Percentiles rank a stretch among this genome's conserved stretches.
Evolutionary conservation across 1,140 invertebrate genomes (phyloP).

Genomic region (Lordiphosa mommai): DNA sequence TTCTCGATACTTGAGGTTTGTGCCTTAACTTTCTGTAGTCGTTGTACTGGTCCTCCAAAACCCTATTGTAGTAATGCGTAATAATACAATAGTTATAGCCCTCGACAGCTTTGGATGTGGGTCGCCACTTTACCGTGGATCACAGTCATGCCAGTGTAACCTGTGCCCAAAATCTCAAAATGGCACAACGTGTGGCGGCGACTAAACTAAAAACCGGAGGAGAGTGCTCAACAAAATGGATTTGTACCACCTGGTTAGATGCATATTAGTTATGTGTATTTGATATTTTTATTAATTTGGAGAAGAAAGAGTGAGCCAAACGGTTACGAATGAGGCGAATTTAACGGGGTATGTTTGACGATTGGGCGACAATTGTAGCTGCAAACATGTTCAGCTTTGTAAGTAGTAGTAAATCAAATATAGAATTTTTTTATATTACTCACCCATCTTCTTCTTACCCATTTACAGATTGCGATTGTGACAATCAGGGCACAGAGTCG

Average conservation of each 20-base stretch:
- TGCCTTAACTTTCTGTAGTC: conserved; percentile 92
- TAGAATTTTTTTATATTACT: not conserved
- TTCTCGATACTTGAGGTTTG: conserved; percentile 88
- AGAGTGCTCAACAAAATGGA: conserved; percentile 87
- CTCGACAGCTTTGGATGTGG: conserved; percentile 83
- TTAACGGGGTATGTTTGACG: conserved; percentile 91
- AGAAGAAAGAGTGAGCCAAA: too few relatives aligned
- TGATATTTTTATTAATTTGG: too few relatives aligned
- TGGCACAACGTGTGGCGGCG: conserved; percentile 82
- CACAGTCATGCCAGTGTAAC: conserved; percentile 83
- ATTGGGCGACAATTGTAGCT: conserved; percentile 93
- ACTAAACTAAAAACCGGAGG: too few relatives aligned
- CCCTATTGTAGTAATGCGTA: conserved; percentile 92
- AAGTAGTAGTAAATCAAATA: conserved; percentile 80
- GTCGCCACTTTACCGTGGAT: conserved; percentile 89
- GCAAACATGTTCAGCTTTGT: conserved; percentile 94
- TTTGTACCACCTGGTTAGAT: too few relatives aligned
- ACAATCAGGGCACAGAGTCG: conserved; percentile 90
- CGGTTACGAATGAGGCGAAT: too few relatives aligned
- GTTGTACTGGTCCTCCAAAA: conserved; percentile 94
- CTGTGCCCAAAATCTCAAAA: conserved; percentile 82
- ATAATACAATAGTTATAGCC: conserved; percentile 82
- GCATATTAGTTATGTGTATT: too few relatives aligned
- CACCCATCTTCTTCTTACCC: too few relatives aligned
- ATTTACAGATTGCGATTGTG: conserved; percentile 93